Evolutionary conservation across 1,140 invertebrate species (phyloP).

Genomic region (Procambarus clarkii): DNA sequence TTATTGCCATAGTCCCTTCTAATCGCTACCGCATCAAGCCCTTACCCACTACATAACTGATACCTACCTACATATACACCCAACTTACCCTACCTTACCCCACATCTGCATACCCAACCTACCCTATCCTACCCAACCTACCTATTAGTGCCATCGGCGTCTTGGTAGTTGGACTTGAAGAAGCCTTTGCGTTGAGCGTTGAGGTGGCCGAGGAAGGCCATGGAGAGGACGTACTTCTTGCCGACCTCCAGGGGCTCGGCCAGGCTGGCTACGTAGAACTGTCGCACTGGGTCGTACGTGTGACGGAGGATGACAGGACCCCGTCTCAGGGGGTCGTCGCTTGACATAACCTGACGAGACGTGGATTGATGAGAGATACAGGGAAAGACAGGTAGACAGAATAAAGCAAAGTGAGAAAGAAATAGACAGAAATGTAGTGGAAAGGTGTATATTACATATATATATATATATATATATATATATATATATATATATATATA

Average conservation of each 20-base stretch:
- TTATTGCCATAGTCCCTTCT: too few relatives aligned
- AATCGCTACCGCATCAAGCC: too few relatives aligned
- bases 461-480: too few relatives aligned
- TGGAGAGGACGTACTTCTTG: conserved; percentile 81
- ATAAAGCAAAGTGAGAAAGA: background rate
- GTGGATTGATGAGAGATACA: background rate
- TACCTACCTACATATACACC: too few relatives aligned
- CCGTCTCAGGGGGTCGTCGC: background rate
- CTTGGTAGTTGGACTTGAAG: conserved; percentile 60
- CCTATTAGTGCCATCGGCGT: conserved; percentile 34
- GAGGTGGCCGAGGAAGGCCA: conserved; percentile 62
- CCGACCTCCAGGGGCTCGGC: conserved; percentile 80
- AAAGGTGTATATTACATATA: background rate
- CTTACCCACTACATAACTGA: too few relatives aligned
- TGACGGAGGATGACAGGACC: background rate
- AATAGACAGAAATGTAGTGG: background rate
- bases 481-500: too few relatives aligned
- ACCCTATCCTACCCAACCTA: background rate
- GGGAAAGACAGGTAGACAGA: background rate
- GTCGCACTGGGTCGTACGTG: conserved; percentile 80
- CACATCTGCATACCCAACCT: too few relatives aligned
- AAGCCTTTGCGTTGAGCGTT: conserved; percentile 71
- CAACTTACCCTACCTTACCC: too few relatives aligned
- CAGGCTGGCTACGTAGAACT: conserved; percentile 85
- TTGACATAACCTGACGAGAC: background rate